Evolutionary conservation across 2,113 vertebrate genomes (phyloP).

Genomic region (Rhizomys pruinosus): DNA sequence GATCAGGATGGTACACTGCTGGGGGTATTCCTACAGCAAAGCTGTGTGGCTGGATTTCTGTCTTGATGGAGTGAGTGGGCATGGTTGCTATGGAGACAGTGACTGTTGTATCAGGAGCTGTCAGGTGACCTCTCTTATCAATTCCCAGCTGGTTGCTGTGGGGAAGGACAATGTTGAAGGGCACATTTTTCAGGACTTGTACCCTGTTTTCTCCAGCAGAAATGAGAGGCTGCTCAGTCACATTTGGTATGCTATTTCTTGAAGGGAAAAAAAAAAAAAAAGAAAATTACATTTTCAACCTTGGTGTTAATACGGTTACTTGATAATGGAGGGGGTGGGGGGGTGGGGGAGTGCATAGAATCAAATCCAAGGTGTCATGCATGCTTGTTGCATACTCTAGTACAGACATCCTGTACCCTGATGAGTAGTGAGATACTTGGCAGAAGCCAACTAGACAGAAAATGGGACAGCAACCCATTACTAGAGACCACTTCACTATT

Average conservation of each 20-base stretch:
- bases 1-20: constrained; percentile 89
- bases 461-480: background rate
- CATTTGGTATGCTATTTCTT: constrained; percentile 89
- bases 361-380: background rate
- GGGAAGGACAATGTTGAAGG: constrained; percentile 94
- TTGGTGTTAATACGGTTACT: background rate
- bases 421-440: background rate
- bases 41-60: constrained; percentile 90
- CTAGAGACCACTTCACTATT: background rate
- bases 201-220: constrained; percentile 92
- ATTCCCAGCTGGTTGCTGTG: constrained; percentile 89
- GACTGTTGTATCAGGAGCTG: constrained; percentile 95
- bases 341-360: background rate
- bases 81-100: constrained; percentile 94
- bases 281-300: background rate
- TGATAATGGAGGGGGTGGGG: background rate
- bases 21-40: constrained; percentile 93
- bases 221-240: constrained; percentile 89
- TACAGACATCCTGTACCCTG: background rate
- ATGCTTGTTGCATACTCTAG: background rate
- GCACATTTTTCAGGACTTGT: constrained; percentile 94
- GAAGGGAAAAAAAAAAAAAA: constrained; percentile 44
- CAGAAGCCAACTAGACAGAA: background rate
- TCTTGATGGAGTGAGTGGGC: constrained; percentile 95
- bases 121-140: constrained; percentile 93